Percentiles rank a stretch among this genome's conserved stretches.
phyloP scores from a whole-genome alignment of 1,140 invertebrate genomes.

The Colletes latitarsis region DNA sequence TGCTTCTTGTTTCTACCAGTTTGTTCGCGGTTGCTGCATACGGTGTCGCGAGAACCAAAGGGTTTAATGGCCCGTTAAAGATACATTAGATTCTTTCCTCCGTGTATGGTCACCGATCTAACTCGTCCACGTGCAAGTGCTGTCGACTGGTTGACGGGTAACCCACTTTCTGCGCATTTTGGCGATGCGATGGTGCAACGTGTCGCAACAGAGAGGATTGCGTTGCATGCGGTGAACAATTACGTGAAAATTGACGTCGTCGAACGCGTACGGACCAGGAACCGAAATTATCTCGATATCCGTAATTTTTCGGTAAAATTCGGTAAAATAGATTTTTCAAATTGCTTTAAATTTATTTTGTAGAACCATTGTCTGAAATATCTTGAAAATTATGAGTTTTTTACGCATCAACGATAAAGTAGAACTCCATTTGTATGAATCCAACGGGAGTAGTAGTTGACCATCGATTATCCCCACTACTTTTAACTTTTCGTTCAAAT shows the following conservation, averaged over 20 bases:
- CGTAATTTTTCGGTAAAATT: too few relatives aligned
- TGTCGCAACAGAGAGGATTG: conserved; percentile 1
- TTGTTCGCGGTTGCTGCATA: neutral
- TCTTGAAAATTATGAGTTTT: too few relatives aligned
- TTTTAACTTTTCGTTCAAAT: too few relatives aligned
- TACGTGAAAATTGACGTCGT: neutral
- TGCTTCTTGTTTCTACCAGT: neutral
- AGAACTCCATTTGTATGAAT: too few relatives aligned
- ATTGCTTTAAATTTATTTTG: too few relatives aligned
- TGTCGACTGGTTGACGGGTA: neutral
- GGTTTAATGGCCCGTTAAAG: neutral
- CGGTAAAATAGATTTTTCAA: too few relatives aligned
- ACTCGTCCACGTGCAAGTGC: neutral
- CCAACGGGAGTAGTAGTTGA: too few relatives aligned
- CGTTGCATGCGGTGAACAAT: neutral
- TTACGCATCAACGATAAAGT: too few relatives aligned
- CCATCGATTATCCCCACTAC: too few relatives aligned
- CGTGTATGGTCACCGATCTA: neutral
- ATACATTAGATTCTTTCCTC: conserved; percentile 17
- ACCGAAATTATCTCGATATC: too few relatives aligned
- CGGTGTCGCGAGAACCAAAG: neutral
- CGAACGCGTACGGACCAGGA: neutral
- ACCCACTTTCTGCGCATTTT: conserved; percentile 42
- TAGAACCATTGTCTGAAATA: too few relatives aligned
- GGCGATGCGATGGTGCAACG: conserved; percentile 19